phyloP scores from a whole-genome alignment of 92 coral and sea anemone genomes.

The Anthopleura xanthogrammica region DNA sequence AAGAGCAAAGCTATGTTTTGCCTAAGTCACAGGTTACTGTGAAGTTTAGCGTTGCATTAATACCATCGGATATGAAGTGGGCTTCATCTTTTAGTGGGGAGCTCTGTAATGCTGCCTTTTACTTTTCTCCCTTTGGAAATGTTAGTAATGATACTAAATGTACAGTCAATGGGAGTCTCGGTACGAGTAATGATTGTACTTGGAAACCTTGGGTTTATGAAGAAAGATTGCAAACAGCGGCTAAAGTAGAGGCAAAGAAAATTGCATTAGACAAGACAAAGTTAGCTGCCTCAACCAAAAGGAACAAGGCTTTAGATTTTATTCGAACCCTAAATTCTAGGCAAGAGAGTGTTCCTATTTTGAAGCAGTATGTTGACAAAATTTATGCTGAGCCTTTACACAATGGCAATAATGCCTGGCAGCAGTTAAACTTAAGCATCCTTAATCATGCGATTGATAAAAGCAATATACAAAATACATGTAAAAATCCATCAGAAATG shows the following conservation, averaged over 20 bases:
- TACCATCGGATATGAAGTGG: slow-evolving; percentile 58
- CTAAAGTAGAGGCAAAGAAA: slow-evolving; percentile 30
- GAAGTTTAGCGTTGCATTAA: slow-evolving; percentile 29
- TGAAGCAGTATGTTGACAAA: slow-evolving; percentile 33
- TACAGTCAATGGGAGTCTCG: slow-evolving; percentile 30
- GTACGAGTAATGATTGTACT: slow-evolving; percentile 27
- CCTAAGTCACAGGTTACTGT: not conserved
- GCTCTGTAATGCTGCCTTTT: slow-evolving; percentile 35
- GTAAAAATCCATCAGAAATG: slow-evolving; percentile 12
- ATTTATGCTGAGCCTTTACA: slow-evolving; percentile 48
- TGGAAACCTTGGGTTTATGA: slow-evolving; percentile 49
- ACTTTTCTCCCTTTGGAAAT: slow-evolving; percentile 57
- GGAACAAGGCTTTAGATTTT: slow-evolving; percentile 28
- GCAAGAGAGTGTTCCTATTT: slow-evolving; percentile 33
- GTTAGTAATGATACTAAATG: slow-evolving; percentile 35
- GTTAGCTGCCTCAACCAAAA: slow-evolving; percentile 30
- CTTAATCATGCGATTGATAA: slow-evolving; percentile 19
- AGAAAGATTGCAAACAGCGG: slow-evolving; percentile 36
- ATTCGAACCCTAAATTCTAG: slow-evolving; percentile 30
- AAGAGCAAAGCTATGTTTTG: no score
- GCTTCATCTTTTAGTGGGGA: slow-evolving; percentile 43
- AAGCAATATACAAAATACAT: not conserved
- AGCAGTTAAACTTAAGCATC: slow-evolving; percentile 17
- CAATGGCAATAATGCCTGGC: slow-evolving; percentile 40
- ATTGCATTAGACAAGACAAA: slow-evolving; percentile 21